Evolutionary conservation across 2,113 vertebrate genomes (phyloP), one percentile per base, ranked within the genome.

Genomic region (Anthoscopus minutus): DNA sequence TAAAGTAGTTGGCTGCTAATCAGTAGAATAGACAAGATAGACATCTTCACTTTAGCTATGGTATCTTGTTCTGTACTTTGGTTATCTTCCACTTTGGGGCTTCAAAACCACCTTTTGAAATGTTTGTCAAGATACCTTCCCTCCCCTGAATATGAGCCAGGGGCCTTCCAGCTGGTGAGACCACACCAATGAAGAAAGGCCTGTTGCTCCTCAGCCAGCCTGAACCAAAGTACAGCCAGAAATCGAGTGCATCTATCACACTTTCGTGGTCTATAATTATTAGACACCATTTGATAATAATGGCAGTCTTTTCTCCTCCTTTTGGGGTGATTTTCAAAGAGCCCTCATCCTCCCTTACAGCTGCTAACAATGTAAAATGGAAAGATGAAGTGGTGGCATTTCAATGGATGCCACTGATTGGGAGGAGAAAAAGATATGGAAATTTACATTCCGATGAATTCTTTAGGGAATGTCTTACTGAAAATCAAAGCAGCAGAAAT

Each of bases 381-480:
- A 78, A 92, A 92, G 67, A 91, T 84, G 89, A 96, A 94, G 67
- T 72, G 76, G 71, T 81, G 53, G 74, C 50, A 86, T 96, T 92
- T 89, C 86, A 86, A 91, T 91, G 88, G 81, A 92, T 95, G 58
- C 40, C 86, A 94, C 72, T 93, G 94, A 96, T 27, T 84, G 81
- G 83, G 86, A 97, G 81, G 92, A 96, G 89, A 95, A 95, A 91
- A 25, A 81, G 50, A 92, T 19, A 88, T 22, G 47, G 72, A 88
- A 91, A 94, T 87, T 92, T 88, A 88, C 72, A 91, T 96, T 96
- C 86, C 95, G 93, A 95, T 84, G 77, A 94, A 94, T 94, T 92
- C 94, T 96, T 92, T 78, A 96, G 84, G 88, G 83, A 74, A 62
- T 80, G 18, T 79, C 81, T 84, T 50, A 44, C 83, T 94, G 95